phyloP scores from a whole-genome alignment of 2,888 invertebrate species.

The Aspidiotus rigidus region DNA sequence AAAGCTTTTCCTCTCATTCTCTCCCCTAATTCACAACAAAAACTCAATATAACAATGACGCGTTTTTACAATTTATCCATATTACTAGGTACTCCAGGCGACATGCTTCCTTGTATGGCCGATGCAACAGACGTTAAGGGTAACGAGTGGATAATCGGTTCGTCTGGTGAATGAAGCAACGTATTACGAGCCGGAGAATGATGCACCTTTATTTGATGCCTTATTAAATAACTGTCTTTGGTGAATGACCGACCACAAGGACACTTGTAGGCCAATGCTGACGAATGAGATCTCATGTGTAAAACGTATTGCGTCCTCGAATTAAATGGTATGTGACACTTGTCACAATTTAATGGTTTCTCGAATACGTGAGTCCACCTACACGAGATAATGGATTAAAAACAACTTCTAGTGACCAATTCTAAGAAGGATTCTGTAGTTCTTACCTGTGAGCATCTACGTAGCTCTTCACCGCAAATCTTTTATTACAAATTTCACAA shows the following conservation, averaged over 20 bases:
- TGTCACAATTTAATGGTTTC: conserved; percentile 61
- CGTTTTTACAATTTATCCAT: conserved; percentile 20
- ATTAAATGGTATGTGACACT: conserved; percentile 63
- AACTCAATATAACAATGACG: too few species aligned
- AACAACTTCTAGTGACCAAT: background rate
- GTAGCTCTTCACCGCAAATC: conserved; percentile 72
- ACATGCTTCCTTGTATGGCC: conserved; percentile 17
- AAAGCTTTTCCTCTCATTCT: too few species aligned
- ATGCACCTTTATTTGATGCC: conserved; percentile 67
- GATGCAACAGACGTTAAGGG: background rate
- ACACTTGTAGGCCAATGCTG: conserved; percentile 60
- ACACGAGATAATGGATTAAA: conserved; percentile 32
- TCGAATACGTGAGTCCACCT: conserved; percentile 71
- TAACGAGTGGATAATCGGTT: background rate
- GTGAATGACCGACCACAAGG: conserved; percentile 66
- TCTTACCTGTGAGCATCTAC: conserved; percentile 61
- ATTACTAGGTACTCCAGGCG: conserved; percentile 12
- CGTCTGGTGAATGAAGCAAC: background rate
- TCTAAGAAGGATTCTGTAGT: background rate
- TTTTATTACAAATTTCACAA: conserved; percentile 69
- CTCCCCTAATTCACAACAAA: too few species aligned
- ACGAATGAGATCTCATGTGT: conserved; percentile 63
- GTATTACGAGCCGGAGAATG: conserved; percentile 4
- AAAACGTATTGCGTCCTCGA: conserved; percentile 65
- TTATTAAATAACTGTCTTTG: conserved; percentile 66